phyloP scores from a whole-genome alignment of 2,888 invertebrate species.

The Galerucella nymphaeae region DNA sequence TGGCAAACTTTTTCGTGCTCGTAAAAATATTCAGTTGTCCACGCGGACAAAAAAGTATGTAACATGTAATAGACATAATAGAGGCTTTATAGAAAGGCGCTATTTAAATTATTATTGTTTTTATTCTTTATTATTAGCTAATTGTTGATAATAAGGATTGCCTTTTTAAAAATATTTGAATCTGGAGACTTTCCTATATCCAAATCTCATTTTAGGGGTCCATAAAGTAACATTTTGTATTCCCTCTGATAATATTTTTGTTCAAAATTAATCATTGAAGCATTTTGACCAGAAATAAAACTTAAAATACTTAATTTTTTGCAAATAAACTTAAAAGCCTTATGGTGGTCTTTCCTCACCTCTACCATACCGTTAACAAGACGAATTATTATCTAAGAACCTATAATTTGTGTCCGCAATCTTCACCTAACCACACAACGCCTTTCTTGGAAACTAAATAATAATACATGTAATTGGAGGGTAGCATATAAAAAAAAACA shows the following conservation, averaged over 20 bases:
- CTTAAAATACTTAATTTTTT: not conserved
- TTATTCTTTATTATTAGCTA: too few relatives aligned
- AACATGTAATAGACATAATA: too few relatives aligned
- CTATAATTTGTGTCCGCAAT: not conserved
- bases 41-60: too few relatives aligned
- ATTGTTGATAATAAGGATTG: too few relatives aligned
- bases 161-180: too few relatives aligned
- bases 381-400: constrained; percentile 1
- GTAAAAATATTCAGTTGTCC: too few relatives aligned
- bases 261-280: not conserved
- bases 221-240: too few relatives aligned
- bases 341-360: constrained; percentile 6
- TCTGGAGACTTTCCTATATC: too few relatives aligned
- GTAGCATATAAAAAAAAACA: not conserved
- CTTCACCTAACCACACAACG: not conserved
- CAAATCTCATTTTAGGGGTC: too few relatives aligned
- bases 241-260: too few relatives aligned
- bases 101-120: too few relatives aligned
- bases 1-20: not conserved
- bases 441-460: constrained; percentile 2
- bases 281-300: not conserved
- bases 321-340: not conserved
- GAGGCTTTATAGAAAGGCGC: too few relatives aligned
- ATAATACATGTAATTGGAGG: not conserved
- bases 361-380: not conserved